Conservation (phyloP, 2,113 vertebrate species). For the Phyllopteryx taeniolatus region DNA sequence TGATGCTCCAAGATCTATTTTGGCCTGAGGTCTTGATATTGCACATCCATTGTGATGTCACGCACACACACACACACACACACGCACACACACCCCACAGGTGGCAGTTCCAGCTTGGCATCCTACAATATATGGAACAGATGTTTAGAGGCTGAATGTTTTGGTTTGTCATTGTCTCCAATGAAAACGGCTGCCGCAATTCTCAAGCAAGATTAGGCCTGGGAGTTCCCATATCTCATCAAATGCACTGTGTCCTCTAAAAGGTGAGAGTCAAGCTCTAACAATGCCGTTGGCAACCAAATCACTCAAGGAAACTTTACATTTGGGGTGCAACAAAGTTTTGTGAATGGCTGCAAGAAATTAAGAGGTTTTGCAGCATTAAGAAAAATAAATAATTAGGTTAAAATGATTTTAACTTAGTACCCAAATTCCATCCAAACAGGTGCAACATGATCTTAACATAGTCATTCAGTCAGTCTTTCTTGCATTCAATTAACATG, state of each 20-base stretch:
- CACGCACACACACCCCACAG: conserved; percentile 9
- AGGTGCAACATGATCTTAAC: no score
- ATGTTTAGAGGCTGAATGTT: conserved; percentile 58
- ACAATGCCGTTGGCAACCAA: conserved; percentile 11
- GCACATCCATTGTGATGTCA: not conserved
- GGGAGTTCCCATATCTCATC: conserved; percentile 60
- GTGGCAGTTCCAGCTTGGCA: conserved; percentile 32
- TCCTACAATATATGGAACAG: conserved; percentile 48
- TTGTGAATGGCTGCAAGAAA: conserved; percentile 16
- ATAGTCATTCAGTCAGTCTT: no score
- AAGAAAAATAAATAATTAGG: no score
- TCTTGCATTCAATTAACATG: no score
- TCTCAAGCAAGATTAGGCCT: conserved; percentile 51
- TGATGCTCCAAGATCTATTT: not conserved
- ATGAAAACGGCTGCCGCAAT: conserved; percentile 47
- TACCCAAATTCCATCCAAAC: no score
- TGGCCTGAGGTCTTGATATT: not conserved
- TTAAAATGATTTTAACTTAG: no score
- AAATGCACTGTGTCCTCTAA: conserved; percentile 36
- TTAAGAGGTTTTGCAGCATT: not conserved
- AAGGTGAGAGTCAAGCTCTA: conserved; percentile 35
- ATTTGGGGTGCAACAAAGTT: conserved; percentile 25
- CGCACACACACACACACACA: not conserved
- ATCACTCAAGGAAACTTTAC: conserved; percentile 24
- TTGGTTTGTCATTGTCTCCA: conserved; percentile 42